Conservation (phyloP, 2,113 vertebrate species). For the Hassar affinis region DNA sequence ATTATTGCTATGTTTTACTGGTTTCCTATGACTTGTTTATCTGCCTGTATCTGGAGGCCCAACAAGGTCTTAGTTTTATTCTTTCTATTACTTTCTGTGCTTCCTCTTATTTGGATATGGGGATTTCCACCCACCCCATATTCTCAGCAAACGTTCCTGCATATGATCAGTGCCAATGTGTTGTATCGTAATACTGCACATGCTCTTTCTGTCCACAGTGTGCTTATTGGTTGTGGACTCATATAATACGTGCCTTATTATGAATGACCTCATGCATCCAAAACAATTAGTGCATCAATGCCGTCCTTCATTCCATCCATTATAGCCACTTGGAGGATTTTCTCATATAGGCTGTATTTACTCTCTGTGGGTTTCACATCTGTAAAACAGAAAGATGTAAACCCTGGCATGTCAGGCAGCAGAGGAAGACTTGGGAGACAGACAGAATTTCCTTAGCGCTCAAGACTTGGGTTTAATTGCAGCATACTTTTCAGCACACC, state of each 20-base stretch:
- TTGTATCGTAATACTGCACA: no score
- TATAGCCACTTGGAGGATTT: not conserved
- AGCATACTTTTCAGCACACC: no score
- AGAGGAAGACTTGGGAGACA: no score
- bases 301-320: not conserved
- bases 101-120: not conserved
- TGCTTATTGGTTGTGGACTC: not conserved
- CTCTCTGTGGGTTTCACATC: not conserved
- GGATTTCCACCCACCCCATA: not conserved
- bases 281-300: not conserved
- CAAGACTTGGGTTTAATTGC: no score
- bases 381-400: not conserved
- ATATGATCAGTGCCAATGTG: not conserved
- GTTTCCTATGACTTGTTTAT: not conserved
- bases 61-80: not conserved
- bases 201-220: not conserved
- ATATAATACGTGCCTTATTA: not conserved
- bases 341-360: no score
- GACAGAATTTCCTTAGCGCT: no score
- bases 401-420: no score
- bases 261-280: not conserved
- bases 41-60: not conserved
- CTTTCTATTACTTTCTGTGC: not conserved
- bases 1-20: not conserved
- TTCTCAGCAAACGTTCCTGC: not conserved